Base-by-base conservation (phyloP, 2,113 vertebrate species). In the Aegypius monachus region DNA sequence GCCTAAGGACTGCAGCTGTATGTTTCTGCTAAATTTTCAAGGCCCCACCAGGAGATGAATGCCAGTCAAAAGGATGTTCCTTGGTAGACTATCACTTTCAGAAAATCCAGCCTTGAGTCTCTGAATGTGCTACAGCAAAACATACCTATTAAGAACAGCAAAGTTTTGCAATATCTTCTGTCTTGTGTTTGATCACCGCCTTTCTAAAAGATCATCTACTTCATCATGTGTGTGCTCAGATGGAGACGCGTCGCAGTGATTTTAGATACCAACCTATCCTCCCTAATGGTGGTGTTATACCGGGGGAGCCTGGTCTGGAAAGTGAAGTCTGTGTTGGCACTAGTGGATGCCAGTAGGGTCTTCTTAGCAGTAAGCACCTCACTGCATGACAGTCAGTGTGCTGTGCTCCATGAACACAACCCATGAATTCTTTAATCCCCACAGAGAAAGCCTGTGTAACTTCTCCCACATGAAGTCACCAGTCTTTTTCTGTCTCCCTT, bases 311-410 rank as follows among this genome's bases (percentile, higher is more conserved):
- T 55, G 45, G 21, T 5, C 26, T n/a, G 70, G n/a, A 29, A 38
- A 62, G 63, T 1, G 14, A 56, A 70, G 27, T 19, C 25, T 47
- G 56, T 29, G 16, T n/a, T 15, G 40, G 56, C n/a, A 34, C 43
- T 59, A 22, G 12, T 22, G 42, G 38, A 10, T 21, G 6, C 1
- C 3, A 45, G 15, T 5, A 36, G 10, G 8, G 22, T 52, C 17
- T 0, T 34, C 20, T 50, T 31, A 38, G 75, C n/a, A 59, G 6
- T 11, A 32, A 40, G 15, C 43, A 59, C 25, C 23, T 31, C 11
- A 2, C 29, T 26, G 29, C 26, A 9, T 0, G 0, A 21, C 40
- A 47, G 36, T 4, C 43, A 34, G 38, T 2, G 10, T 31, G 50
- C 52, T 27, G 26, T 32, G 63, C 48, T 47, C 73, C 32, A 11